Base-by-base conservation (phyloP, 2,113 vertebrate genomes). In the Scartelaos histophorus region DNA sequence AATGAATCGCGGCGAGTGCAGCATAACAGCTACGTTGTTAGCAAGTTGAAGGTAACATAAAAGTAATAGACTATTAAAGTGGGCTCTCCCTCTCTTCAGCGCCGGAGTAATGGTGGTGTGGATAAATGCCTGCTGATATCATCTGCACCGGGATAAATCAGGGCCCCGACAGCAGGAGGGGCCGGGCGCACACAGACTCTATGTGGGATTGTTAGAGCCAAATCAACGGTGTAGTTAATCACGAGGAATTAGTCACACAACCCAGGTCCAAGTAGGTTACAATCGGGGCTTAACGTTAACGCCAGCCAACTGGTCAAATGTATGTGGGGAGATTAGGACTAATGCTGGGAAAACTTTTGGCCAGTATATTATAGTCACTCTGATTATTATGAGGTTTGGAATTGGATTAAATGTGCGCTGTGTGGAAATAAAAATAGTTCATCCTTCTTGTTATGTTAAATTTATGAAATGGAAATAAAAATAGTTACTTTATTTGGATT, bases 221-320 rank as follows among this genome's bases (percentile, higher is more conserved):
- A 64, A 64, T 64, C 61, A 64, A 64, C 43, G 35, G 19, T 43
- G 61, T 35, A 64, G 61, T 64, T 64, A 64, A 64, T 64, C 61
- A 64, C 17, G 1, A 34, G 17, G 61, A 38, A 64, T 64, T 64
- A 64, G 61, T 64, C 34, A n/a, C 34, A 38, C 10, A 38, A 21
- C 7, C 7, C 34, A 64, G 34, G 9, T 35, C 34, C 7, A 34
- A 43, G 34, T 38, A 64, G 61, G 34, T 64, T 38, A 43, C 34
- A 13, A 38, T 64, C 22, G 25, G 56, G 56, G 56, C 21, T 58
- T 58, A 25, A 58, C 34, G 38, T 43, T 9, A 38, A 21, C 34
- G 19, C 16, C 0, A 35, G 54, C 21, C 54, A 25, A 25, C 56
- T 25, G 22, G 56, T 15, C 22, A 22, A 25, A 58, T 13, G n/a